Percentiles rank a stretch among this genome's conserved stretches.
phyloP scores from a whole-genome alignment of 2,113 vertebrate species.

The Gorsachius goisagi region DNA sequence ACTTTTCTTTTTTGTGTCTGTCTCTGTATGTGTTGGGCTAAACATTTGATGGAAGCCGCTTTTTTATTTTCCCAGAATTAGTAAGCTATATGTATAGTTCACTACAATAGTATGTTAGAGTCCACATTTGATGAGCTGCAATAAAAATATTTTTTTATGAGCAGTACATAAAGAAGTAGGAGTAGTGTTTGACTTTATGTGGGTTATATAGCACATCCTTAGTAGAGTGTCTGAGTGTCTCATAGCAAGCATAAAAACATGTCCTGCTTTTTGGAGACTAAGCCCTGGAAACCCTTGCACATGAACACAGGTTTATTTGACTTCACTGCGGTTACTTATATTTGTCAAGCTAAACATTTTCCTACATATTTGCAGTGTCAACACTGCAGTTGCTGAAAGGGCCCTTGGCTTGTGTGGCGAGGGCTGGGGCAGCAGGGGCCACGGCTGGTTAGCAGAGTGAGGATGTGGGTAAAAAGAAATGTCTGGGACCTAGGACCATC shows the following conservation, averaged over 20 bases:
- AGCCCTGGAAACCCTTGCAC: background rate
- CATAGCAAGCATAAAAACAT: background rate
- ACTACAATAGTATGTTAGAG: background rate
- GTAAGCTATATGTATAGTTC: background rate
- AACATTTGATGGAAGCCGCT: background rate
- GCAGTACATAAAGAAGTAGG: background rate
- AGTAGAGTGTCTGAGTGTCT: background rate
- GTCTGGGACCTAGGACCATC: background rate
- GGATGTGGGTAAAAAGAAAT: background rate
- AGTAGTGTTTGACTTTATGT: background rate
- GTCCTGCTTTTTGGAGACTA: background rate
- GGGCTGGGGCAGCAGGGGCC: background rate
- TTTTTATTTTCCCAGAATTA: background rate
- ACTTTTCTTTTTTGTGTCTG: constrained; percentile 16
- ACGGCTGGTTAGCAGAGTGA: background rate
- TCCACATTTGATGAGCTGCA: background rate
- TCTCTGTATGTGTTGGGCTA: background rate
- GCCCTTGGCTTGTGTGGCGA: background rate
- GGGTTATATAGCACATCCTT: background rate
- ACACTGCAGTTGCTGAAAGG: background rate
- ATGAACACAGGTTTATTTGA: background rate
- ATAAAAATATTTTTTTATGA: background rate
- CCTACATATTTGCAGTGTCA: constrained; percentile 35
- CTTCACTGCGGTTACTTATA: background rate
- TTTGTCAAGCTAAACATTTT: constrained; percentile 21